A percentile compares a stretch with the other conserved stretches of the same genome.
Conservation (phyloP, 2,113 vertebrate genomes). For the Hippoglossus stenolepis region DNA sequence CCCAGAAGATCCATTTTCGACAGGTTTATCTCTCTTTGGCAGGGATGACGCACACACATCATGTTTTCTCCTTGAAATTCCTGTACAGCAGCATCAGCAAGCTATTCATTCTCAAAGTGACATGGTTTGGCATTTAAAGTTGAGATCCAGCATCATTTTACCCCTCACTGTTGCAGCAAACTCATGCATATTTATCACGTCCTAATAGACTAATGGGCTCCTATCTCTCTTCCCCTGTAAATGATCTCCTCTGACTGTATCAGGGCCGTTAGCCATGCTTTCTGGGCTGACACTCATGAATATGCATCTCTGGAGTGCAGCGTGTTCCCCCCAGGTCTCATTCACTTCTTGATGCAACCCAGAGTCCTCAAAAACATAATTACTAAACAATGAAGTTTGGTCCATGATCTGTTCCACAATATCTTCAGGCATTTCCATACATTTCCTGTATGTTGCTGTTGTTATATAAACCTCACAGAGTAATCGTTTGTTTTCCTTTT, state of each 20-base stretch:
- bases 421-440: neutral
- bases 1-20: neutral
- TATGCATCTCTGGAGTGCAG: constrained; percentile 42
- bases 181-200: constrained; percentile 59
- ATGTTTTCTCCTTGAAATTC: constrained; percentile 22
- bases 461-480: neutral
- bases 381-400: neutral
- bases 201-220: constrained; percentile 49
- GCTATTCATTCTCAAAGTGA: constrained; percentile 35
- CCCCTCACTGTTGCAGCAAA: constrained; percentile 37
- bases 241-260: constrained; percentile 47
- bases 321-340: constrained; percentile 19
- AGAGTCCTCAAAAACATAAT: constrained; percentile 11
- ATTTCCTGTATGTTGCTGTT: neutral
- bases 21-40: constrained; percentile 4
- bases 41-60: constrained; percentile 17
- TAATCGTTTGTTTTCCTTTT: neutral
- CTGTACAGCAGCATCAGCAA: constrained; percentile 31
- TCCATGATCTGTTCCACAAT: neutral
- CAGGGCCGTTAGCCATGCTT: constrained; percentile 36
- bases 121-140: constrained; percentile 58
- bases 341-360: neutral
- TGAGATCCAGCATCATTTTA: constrained; percentile 43
- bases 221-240: constrained; percentile 41
- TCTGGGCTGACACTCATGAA: constrained; percentile 46